Evolutionary conservation across 2,797 vertebrate genomes (phyloP), one percentile per base, ranked within the genome.

Genomic region (Peromyscus attwateri): DNA sequence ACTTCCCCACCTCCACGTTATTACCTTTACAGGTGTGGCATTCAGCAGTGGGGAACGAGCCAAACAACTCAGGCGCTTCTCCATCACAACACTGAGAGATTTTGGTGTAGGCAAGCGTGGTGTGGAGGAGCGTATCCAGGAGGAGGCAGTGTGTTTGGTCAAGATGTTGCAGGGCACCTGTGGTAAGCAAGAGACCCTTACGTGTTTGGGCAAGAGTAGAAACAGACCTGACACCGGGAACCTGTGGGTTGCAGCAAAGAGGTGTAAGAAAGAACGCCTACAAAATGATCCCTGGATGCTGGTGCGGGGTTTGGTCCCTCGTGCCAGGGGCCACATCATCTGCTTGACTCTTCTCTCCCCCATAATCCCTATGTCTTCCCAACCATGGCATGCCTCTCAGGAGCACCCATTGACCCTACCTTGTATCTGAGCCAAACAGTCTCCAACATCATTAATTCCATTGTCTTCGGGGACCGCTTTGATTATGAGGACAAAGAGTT

Each of bases 381-480:
- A 37, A n/a, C 40, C 34, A n/a, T 10, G 5, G 1, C n/a, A 21
- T 14, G 0, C 29, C 60, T 7, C n/a, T 27, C 75, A 98, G 97
- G 95, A 0, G 13, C 70, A 12, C 57, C 88, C 92, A 91, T 97
- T 0, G 96, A 98, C 2, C 97, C 95, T 84, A 97, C 95, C 40
- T 97, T 85, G 87, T 96, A 95, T 95, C 81, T 98, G 92, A 97
- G 97, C 82, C 71, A 76, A 29, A 82, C 94, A 0, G 97, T 98
- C 60, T 96, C 95, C 94, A 98, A 98, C 64, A 96, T 98, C 82
- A 98, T 99, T 95, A 98, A 97, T 77, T 98, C 97, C 60, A 97
- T 98, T 21, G 97, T 98, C 49, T 98, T 99, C 62, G 98, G 98
- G 19, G 90, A 98, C 17, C 98, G 98, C 52, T 98, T 98, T 87